Evolutionary conservation across 2,888 invertebrate genomes (phyloP).

Genomic region (Clostera curtula): DNA sequence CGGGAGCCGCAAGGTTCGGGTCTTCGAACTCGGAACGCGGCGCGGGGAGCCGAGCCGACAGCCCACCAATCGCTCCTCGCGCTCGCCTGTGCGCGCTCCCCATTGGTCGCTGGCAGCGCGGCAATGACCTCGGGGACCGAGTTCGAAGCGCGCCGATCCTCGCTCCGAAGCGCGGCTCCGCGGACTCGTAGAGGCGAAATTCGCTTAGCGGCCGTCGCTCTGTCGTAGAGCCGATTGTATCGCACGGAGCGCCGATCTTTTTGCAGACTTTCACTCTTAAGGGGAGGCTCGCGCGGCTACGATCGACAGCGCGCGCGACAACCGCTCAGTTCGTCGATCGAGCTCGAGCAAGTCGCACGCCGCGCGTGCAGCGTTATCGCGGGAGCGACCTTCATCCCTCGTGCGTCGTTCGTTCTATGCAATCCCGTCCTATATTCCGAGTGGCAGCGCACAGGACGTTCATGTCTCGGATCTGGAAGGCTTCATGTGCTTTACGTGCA

Average conservation of each 20-base stretch:
- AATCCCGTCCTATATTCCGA: conserved; percentile 59
- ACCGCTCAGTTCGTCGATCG: conserved; percentile 74
- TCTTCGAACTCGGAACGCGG: conserved; percentile 81
- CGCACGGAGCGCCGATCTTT: conserved; percentile 68
- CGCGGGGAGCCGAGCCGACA: conserved; percentile 52
- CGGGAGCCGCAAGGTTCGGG: conserved; percentile 91
- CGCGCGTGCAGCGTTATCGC: conserved; percentile 49
- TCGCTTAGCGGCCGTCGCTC: conserved; percentile 51
- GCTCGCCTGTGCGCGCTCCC: conserved; percentile 61
- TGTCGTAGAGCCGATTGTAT: conserved; percentile 66
- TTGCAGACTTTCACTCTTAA: conserved; percentile 77
- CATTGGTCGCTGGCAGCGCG: conserved; percentile 76
- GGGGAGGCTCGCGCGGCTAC: conserved; percentile 56
- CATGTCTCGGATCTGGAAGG: conserved; percentile 34
- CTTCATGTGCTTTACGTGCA: conserved; percentile 62
- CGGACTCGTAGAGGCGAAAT: conserved; percentile 66
- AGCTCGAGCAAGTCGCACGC: conserved; percentile 71
- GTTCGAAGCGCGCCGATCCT: conserved; percentile 87
- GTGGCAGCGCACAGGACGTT: conserved; percentile 41
- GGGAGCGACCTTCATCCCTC: conserved; percentile 67
- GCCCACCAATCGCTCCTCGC: conserved; percentile 64
- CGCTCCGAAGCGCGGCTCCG: conserved; percentile 63
- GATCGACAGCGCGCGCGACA: conserved; percentile 61
- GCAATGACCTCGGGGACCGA: conserved; percentile 90
- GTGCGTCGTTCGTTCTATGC: conserved; percentile 50